A percentile compares a stretch with the other conserved stretches of the same genome.
Evolutionary conservation across 2,888 invertebrate genomes (phyloP).

Genomic region (Drosophila borealis): DNA sequence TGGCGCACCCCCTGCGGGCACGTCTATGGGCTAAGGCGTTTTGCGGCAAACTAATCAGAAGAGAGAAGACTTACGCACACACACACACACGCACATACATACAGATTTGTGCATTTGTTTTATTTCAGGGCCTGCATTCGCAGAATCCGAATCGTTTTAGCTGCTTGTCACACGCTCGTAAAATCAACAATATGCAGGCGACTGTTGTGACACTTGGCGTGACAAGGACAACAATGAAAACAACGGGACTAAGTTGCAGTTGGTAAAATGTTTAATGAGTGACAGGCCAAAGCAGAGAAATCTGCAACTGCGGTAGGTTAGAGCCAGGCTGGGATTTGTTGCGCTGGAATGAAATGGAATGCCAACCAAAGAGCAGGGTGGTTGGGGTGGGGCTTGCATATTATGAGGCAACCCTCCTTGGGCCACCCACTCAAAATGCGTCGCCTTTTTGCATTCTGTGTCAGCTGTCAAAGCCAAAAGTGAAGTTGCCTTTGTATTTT

Average conservation of each 20-base stretch:
- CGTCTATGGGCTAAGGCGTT: constrained; percentile 11
- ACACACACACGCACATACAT: no score
- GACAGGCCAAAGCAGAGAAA: constrained; percentile 53
- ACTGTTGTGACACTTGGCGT: constrained; percentile 72
- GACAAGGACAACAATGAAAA: constrained; percentile 54
- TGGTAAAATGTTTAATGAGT: constrained; percentile 76
- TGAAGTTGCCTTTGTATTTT: constrained; percentile 72
- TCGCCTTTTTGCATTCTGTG: constrained; percentile 72
- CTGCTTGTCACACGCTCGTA: constrained; percentile 69
- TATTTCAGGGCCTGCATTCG: constrained; percentile 52
- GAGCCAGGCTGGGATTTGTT: constrained; percentile 42
- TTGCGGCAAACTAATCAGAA: constrained; percentile 51
- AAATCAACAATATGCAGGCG: constrained; percentile 69
- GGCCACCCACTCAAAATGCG: constrained; percentile 65
- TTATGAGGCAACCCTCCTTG: constrained; percentile 26
- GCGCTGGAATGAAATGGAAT: constrained; percentile 19
- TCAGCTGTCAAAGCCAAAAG: constrained; percentile 75
- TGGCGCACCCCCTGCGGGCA: not conserved
- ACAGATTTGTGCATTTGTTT: constrained; percentile 31
- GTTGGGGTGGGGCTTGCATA: not conserved
- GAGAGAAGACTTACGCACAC: constrained; percentile 22
- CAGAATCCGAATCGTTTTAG: constrained; percentile 56
- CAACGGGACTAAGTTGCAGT: constrained; percentile 64
- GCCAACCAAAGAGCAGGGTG: not conserved
- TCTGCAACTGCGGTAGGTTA: constrained; percentile 74